Evolutionary conservation across 2,888 invertebrate species (phyloP).

Genomic region (Eristalis intricaria): DNA sequence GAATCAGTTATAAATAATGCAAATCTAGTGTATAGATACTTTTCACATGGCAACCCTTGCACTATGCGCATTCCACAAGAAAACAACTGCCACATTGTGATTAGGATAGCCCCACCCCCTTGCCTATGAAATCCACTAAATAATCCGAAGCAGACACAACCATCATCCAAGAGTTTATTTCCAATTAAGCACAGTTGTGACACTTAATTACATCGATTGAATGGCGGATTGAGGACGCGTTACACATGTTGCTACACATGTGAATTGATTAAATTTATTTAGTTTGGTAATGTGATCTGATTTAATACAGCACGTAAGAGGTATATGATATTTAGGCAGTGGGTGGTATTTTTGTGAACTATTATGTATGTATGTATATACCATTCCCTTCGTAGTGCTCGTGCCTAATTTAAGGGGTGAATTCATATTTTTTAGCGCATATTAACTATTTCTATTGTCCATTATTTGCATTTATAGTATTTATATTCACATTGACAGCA

Average conservation of each 20-base stretch:
- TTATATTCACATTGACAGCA: neutral
- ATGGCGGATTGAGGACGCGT: conserved; percentile 51
- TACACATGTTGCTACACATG: conserved; percentile 50
- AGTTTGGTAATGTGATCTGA: conserved; percentile 21
- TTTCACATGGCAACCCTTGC: conserved; percentile 23
- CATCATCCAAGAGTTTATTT: conserved; percentile 55
- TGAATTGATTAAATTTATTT: conserved; percentile 51
- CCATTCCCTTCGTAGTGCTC: neutral
- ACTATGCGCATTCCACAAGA: conserved; percentile 23
- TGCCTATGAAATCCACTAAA: conserved; percentile 46
- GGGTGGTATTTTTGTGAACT: neutral
- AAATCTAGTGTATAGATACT: neutral
- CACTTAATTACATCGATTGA: conserved; percentile 66
- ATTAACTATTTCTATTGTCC: neutral
- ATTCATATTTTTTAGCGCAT: too few species aligned
- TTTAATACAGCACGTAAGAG: neutral
- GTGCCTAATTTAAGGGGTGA: neutral
- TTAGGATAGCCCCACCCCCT: conserved; percentile 29
- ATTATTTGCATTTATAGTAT: neutral
- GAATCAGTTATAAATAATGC: neutral
- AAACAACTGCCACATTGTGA: conserved; percentile 47
- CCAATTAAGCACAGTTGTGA: conserved; percentile 63
- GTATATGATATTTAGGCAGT: neutral
- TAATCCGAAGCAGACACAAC: conserved; percentile 47
- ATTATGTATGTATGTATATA: too few species aligned